Percentiles rank a stretch among this genome's conserved stretches.
These are phyloP conservation scores for Drosophila rellima DNA, from an alignment of 2,888 invertebrate genomes.

Conservation along the genomic window DNA sequence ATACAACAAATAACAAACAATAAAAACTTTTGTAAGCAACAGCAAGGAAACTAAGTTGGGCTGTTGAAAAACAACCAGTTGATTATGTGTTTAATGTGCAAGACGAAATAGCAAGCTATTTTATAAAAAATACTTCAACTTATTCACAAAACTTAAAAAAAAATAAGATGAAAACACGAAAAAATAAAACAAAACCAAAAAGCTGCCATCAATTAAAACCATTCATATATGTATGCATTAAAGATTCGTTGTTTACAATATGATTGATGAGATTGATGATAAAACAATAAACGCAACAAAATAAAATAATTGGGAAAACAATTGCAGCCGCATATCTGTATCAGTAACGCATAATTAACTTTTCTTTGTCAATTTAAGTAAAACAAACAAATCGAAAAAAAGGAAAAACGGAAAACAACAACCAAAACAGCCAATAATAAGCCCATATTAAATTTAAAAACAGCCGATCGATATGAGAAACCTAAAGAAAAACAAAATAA, in stretches of 20 bases:
- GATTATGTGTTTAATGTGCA: conserved; percentile 57
- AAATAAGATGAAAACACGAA: conserved; percentile 5
- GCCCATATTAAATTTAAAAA: conserved; percentile 61
- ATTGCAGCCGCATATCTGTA: conserved; percentile 39
- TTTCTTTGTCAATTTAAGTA: conserved; percentile 63
- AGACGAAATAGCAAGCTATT: conserved; percentile 53
- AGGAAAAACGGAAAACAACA: conserved; percentile 9
- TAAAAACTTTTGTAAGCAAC: conserved; percentile 58
- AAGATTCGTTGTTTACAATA: conserved; percentile 25
- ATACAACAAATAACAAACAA: conserved; percentile 8
- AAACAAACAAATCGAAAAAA: conserved; percentile 17
- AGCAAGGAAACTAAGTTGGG: conserved; percentile 35
- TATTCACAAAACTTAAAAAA: conserved; percentile 34
- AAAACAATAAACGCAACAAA: conserved; percentile 30
- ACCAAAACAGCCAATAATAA: conserved; percentile 41
- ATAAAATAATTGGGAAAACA: conserved; percentile 45
- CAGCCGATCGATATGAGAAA: conserved; percentile 33
- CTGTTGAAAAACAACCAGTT: conserved; percentile 38
- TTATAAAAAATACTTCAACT: conserved; percentile 53
- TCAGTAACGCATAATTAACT: conserved; percentile 45
- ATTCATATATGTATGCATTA: conserved; percentile 26
- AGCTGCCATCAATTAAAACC: conserved; percentile 50
- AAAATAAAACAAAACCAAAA: conserved; percentile 28
- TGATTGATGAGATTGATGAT: conserved; percentile 38
- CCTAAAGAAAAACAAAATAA: conserved; percentile 30